Base-by-base conservation (phyloP, 2,888 invertebrate genomes). In the Pristionchus maxplancki region DNA sequence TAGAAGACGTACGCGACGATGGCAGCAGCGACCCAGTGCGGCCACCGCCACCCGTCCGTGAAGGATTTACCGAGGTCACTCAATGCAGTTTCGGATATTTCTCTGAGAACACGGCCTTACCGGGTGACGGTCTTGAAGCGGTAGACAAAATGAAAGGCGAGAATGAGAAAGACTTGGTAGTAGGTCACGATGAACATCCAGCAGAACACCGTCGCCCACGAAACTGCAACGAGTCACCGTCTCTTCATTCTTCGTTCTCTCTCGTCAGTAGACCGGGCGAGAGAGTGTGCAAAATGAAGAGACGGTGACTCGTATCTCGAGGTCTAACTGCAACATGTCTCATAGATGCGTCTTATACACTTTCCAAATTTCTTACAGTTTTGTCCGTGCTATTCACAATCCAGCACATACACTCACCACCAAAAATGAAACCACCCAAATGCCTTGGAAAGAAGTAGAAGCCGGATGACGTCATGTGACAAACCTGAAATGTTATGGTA, bases 121-220 rank as follows among this genome's bases (percentile, higher is more conserved):
- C 31, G 28, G 20, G 82, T 83, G 31, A 83, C 34, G 2, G 53
- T 53, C 34, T 83, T 83, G 53, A 20, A 58, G 17, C 82, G 82
- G 34, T 83, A 83, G 53, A 83, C 20, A 34, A 83, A 83, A 20
- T 83, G 82, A 28, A 34, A 83, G 6, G 82, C 82, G 13, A 83
- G 50, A 1, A 83, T 34, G 24, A 83, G 53, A 20, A 83, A 83
- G 1, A 50, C 50, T 44, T 83, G 82, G 37, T 53, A 53, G 53
- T 34, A 83, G 2, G 82, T 53, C 24, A 31, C 82, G 3, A 53
- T 83, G 82, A 83, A 83, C 31, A 53, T 37, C 37, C 31, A 34
- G 37, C 71, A 71, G 24, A 71, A 37, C 3, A 37, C 9, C 2
- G 37, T 6, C 0, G 34, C 71, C 37, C 31, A 71, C 0, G 71